These are phyloP conservation scores for Chaetogeoica ovagalla DNA, from an alignment of 2,888 invertebrate genomes.

Conservation along the genomic window DNA sequence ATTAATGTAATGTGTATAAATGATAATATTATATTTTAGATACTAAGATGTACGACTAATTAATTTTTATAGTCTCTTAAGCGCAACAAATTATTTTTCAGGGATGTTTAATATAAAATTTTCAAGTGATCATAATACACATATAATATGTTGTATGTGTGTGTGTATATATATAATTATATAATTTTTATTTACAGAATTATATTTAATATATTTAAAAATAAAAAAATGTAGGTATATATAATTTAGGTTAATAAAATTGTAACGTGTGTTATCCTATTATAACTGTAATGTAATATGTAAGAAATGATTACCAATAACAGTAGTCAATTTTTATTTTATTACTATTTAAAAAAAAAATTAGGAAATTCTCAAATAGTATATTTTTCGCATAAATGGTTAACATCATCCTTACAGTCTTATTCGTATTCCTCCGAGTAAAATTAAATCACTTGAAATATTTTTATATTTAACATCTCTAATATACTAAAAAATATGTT, in stretches of 20 bases:
- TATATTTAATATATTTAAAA: too few relatives aligned
- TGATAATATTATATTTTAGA: constrained; percentile 38
- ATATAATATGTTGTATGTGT: not conserved
- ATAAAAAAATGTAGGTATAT: too few relatives aligned
- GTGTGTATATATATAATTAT: not conserved
- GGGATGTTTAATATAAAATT: constrained; percentile 18
- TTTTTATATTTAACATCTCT: constrained; percentile 15
- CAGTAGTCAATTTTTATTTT: too few relatives aligned
- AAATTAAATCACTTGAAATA: constrained; percentile 26
- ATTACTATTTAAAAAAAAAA: not conserved
- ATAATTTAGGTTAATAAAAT: not conserved
- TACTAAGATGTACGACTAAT: constrained; percentile 16
- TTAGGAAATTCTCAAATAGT: not conserved
- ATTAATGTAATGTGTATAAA: constrained; percentile 17
- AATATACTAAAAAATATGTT: not conserved
- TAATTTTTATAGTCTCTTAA: constrained; percentile 14
- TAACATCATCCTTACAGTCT: not conserved
- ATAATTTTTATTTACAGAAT: too few relatives aligned
- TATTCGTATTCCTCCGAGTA: not conserved
- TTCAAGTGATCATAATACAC: constrained; percentile 23
- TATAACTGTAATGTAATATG: too few relatives aligned
- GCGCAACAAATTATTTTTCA: constrained; percentile 37
- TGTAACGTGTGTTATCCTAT: too few relatives aligned
- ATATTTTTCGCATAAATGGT: too few relatives aligned
- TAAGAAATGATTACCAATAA: too few relatives aligned